Evolutionary conservation across 1,140 invertebrate genomes (phyloP), one percentile per base, ranked within the genome.

Genomic region (Drosophila simulans): DNA sequence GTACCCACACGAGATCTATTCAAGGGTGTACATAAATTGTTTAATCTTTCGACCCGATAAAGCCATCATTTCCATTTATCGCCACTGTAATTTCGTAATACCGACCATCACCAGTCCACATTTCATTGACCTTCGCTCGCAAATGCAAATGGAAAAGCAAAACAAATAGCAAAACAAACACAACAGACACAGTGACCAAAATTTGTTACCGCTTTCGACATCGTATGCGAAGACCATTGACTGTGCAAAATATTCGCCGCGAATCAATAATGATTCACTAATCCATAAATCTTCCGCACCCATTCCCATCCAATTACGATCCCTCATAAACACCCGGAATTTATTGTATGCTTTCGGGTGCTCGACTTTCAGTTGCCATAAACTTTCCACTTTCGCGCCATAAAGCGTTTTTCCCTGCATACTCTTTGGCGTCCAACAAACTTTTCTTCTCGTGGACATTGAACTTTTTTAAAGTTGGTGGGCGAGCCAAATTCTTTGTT

Each of bases 91-190:
- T 85, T 74, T 65, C 43, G 82, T 56, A 85, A 88, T 59, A 20
- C 17, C 34, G 66, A 55, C 79, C 59, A 62, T 64, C 59, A n/a
- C 54, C 58, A 59, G 52, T 49, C 51, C 60, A 66, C 76, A 84
- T 89, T 89, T 89, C 84, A 80, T 89, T 89, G 84, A 89, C 84
- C 84, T 89, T 89, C 84, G 65, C 20, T 60, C 58, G 45, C 69
- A 12, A 74, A 80, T 77, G 77, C 54, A 74, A 89, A 89, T 89
- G 52, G 46, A 63, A 68, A 80, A 59, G 55, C 69, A 59, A 89
- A 83, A 74, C 70, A 83, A 76, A 76, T 31, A 66, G 20, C 60
- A 31, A 71, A 60, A 34, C 22, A 62, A 62, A 56, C 27, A 37
- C n/a, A 31, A 63, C 53, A 56, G 35, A 63, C 53, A 56, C 48